Conservation (phyloP, 2,113 vertebrate species). For the Salvelinus alpinus region DNA sequence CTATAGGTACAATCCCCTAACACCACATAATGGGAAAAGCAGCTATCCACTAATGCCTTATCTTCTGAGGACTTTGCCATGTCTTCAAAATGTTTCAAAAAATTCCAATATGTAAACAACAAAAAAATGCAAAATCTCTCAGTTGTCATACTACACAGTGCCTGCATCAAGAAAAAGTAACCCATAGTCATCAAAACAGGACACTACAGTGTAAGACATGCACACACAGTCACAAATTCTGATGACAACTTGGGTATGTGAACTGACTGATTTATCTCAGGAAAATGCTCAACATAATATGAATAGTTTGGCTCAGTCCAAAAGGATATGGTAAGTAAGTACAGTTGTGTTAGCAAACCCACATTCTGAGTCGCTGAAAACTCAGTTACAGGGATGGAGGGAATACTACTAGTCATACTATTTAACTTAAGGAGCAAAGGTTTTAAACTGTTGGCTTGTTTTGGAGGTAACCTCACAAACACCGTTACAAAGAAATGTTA, state of each 20-base stretch:
- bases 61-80: constrained; percentile 8
- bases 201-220: constrained; percentile 38
- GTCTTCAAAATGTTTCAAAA: constrained; percentile 11
- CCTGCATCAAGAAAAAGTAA: constrained; percentile 33
- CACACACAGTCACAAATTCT: constrained; percentile 29
- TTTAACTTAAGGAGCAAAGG: neutral
- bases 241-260: constrained; percentile 25
- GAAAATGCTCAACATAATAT: constrained; percentile 45
- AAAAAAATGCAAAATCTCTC: constrained; percentile 11
- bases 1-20: constrained; percentile 9
- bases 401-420: constrained; percentile 30
- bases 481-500: constrained; percentile 13
- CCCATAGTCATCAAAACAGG: constrained; percentile 35
- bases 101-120: constrained; percentile 8
- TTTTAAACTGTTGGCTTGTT: neutral
- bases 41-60: constrained; percentile 17
- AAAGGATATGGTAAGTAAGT: constrained; percentile 47
- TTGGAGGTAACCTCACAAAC: constrained; percentile 8
- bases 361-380: constrained; percentile 9
- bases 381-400: constrained; percentile 28
- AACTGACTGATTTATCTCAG: constrained; percentile 26
- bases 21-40: neutral
- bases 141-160: constrained; percentile 30
- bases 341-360: constrained; percentile 45
- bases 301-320: constrained; percentile 63